A percentile compares a stretch with the other conserved stretches of the same genome.
These are phyloP conservation scores for Gambusia holbrooki DNA, from an alignment of 2,113 vertebrate genomes.

Conservation along the genomic window DNA sequence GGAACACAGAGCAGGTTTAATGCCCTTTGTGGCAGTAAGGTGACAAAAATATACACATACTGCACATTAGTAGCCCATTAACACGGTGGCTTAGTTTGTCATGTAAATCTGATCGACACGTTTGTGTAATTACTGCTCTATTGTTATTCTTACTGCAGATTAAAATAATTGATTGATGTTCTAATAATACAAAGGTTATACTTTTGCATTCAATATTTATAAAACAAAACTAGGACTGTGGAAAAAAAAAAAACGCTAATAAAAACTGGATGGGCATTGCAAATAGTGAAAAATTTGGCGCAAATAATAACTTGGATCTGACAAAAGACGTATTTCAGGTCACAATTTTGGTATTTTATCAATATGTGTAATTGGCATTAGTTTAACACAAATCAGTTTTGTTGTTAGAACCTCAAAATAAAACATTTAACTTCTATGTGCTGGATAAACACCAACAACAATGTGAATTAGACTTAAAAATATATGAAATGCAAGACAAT, in stretches of 20 bases:
- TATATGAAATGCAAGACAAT: background rate
- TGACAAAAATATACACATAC: conserved; percentile 15
- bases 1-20: conserved; percentile 23
- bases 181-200: background rate
- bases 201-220: background rate
- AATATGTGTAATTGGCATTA: background rate
- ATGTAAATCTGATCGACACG: background rate
- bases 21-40: conserved; percentile 18
- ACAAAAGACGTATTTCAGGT: background rate
- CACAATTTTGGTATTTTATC: background rate
- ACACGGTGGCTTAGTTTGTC: conserved; percentile 13
- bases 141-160: background rate
- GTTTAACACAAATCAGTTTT: background rate
- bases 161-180: background rate
- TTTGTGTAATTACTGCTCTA: conserved; percentile 1
- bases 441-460: background rate
- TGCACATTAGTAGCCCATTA: conserved; percentile 20
- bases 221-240: background rate
- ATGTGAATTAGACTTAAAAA: background rate
- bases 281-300: background rate
- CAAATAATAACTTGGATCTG: background rate
- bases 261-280: background rate
- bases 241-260: background rate
- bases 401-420: background rate
- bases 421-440: background rate